phyloP scores from a whole-genome alignment of 2,797 vertebrate genomes.

The Hippocampus kuda region DNA sequence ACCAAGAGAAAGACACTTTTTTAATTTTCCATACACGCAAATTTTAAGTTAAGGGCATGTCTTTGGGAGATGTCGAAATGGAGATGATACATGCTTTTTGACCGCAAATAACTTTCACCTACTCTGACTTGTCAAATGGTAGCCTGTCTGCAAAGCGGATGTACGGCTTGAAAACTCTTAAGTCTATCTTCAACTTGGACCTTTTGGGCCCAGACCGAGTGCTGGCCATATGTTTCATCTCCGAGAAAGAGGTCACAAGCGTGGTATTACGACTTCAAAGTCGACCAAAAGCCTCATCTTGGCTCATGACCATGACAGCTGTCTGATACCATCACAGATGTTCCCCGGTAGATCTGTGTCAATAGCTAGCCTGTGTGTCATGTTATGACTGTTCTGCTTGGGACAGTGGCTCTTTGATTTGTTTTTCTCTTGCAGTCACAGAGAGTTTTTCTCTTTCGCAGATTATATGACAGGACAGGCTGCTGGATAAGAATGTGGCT shows the following conservation, averaged over 20 bases:
- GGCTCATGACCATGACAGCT: slow-evolving; percentile 58
- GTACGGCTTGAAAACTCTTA: background rate
- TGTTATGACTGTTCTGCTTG: slow-evolving; percentile 26
- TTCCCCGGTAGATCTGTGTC: slow-evolving; percentile 54
- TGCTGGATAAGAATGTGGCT: background rate
- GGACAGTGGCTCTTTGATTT: slow-evolving; percentile 43
- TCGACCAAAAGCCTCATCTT: slow-evolving; percentile 49
- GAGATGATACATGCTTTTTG: background rate
- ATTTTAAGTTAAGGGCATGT: background rate
- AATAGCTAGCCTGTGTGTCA: slow-evolving; percentile 43
- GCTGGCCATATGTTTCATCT: slow-evolving; percentile 48
- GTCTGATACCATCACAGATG: slow-evolving; percentile 57
- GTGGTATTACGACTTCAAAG: slow-evolving; percentile 64
- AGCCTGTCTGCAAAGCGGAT: slow-evolving; percentile 6
- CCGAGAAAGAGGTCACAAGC: slow-evolving; percentile 62
- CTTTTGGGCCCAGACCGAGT: slow-evolving; percentile 39
- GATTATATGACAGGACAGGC: background rate
- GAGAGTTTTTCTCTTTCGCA: slow-evolving; percentile 18
- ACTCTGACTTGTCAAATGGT: background rate
- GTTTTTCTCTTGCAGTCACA: slow-evolving; percentile 17
- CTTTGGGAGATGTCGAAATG: background rate
- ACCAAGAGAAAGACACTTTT: background rate
- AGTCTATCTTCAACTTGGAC: slow-evolving; percentile 24
- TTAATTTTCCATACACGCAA: too few relatives aligned
- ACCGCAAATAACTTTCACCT: background rate